A percentile compares a stretch with the other conserved stretches of the same genome.
Conservation (phyloP, 2,113 vertebrate genomes). For the Puffinus mauretanicus region DNA sequence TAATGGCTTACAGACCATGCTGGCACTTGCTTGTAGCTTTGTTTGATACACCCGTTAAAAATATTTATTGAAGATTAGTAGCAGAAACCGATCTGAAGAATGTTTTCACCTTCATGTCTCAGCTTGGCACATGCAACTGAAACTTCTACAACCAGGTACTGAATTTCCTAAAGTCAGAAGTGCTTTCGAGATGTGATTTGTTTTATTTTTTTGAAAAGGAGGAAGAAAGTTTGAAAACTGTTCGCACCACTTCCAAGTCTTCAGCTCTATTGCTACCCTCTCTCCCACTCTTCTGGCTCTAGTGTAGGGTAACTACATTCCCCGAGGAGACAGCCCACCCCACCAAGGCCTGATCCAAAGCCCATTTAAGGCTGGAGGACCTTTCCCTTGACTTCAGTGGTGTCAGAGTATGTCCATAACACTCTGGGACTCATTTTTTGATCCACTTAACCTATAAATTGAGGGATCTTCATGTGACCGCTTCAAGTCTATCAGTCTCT, state of each 20-base stretch:
- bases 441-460: not conserved
- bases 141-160: not conserved
- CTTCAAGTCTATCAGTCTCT: not conserved
- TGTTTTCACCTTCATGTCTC: not conserved
- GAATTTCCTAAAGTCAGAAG: not conserved
- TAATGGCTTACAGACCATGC: not conserved
- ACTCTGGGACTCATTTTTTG: not conserved
- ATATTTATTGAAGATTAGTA: not conserved
- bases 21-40: not conserved
- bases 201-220: not conserved
- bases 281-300: not conserved
- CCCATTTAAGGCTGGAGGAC: not conserved
- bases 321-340: not conserved
- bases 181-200: not conserved
- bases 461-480: not conserved
- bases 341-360: not conserved
- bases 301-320: not conserved
- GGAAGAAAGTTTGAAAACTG: not conserved
- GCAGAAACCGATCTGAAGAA: not conserved
- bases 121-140: not conserved
- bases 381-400: not conserved
- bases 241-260: not conserved
- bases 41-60: not conserved
- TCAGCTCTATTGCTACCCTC: not conserved
- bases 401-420: not conserved